Conservation (phyloP, 1,140 invertebrate species). For the Neodiprion lecontei region DNA sequence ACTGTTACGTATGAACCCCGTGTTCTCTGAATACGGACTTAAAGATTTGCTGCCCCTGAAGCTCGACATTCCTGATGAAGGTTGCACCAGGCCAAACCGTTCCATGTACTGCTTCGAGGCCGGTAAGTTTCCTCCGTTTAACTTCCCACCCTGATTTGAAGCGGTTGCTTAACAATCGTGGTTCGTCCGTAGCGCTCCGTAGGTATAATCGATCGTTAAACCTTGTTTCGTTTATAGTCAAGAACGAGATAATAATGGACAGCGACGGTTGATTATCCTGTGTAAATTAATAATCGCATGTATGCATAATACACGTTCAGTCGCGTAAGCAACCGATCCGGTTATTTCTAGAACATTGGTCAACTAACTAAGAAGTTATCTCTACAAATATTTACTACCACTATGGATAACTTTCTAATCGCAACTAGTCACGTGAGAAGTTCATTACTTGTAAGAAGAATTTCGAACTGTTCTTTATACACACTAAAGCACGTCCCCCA, state of each 20-base stretch:
- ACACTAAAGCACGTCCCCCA: no score
- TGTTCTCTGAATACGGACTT: slow-evolving; percentile 85
- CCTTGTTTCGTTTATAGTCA: no score
- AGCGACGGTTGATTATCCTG: no score
- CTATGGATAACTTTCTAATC: background rate
- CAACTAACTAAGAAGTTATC: no score
- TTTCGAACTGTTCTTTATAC: background rate
- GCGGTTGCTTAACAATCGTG: background rate
- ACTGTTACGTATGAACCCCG: slow-evolving; percentile 84
- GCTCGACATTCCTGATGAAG: slow-evolving; percentile 88
- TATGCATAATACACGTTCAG: background rate
- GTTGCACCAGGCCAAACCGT: slow-evolving; percentile 87
- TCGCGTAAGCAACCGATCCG: no score
- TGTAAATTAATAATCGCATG: background rate
- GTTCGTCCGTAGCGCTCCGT: background rate
- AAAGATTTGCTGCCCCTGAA: slow-evolving; percentile 91
- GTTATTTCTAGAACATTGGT: no score
- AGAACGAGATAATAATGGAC: no score
- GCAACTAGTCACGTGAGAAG: background rate
- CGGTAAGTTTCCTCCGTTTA: slow-evolving; percentile 60
- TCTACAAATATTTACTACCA: no score
- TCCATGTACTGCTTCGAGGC: slow-evolving; percentile 93
- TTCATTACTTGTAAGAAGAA: background rate
- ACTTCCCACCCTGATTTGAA: background rate
- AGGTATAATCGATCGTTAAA: background rate